Percentiles rank a stretch among this genome's conserved stretches.
phyloP scores from a whole-genome alignment of 2,113 vertebrate genomes.

The Hystrix brachyura region DNA sequence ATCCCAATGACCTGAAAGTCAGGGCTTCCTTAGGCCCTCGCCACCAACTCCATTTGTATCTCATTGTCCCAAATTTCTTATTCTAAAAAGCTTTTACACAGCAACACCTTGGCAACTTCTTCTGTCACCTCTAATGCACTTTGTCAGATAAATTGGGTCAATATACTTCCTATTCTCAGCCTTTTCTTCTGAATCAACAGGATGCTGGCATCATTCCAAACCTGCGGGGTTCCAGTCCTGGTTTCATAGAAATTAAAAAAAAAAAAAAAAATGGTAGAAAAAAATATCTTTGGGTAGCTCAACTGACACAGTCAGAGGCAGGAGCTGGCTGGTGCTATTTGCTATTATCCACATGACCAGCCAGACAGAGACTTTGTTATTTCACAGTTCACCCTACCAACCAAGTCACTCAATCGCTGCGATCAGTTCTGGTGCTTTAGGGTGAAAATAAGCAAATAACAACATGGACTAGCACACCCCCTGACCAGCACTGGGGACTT shows the following conservation, averaged over 20 bases:
- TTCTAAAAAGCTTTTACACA: constrained; percentile 76
- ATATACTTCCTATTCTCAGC: constrained; percentile 85
- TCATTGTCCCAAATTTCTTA: constrained; percentile 75
- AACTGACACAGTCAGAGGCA: constrained; percentile 82
- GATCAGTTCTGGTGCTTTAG: constrained; percentile 80
- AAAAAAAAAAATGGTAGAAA: constrained; percentile 68
- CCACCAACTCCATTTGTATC: constrained; percentile 62
- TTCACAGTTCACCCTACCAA: constrained; percentile 80
- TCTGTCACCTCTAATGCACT: constrained; percentile 77
- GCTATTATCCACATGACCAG: constrained; percentile 79
- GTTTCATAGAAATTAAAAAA: constrained; percentile 79
- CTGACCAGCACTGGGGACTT: constrained; percentile 41
- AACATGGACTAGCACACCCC: constrained; percentile 30
- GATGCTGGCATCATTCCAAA: constrained; percentile 84
- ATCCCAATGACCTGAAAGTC: constrained; percentile 43
- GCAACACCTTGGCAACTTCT: constrained; percentile 67
- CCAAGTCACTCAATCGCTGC: constrained; percentile 70
- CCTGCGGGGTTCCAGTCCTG: constrained; percentile 84
- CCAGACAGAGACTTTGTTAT: constrained; percentile 78
- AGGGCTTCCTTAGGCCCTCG: constrained; percentile 35
- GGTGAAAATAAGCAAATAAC: constrained; percentile 73
- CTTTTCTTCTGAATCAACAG: constrained; percentile 85
- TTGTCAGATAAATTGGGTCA: constrained; percentile 87
- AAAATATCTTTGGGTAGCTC: constrained; percentile 83
- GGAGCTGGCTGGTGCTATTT: constrained; percentile 76